Evolutionary conservation across 2,888 invertebrate species (phyloP).

Genomic region (Oligia fasciuncula): DNA sequence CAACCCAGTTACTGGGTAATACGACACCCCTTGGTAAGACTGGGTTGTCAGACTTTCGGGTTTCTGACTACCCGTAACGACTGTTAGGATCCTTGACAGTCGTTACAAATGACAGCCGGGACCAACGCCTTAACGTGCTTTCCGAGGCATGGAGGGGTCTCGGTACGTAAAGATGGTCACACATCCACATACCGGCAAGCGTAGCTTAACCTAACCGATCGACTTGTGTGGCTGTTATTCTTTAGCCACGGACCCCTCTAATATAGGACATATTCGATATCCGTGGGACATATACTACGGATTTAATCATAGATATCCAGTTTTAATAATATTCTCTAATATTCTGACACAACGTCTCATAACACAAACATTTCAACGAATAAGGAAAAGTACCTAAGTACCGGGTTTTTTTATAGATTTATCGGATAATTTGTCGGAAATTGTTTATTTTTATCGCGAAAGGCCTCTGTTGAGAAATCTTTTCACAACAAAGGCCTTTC

Average conservation of each 20-base stretch:
- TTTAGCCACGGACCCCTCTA: too few species aligned
- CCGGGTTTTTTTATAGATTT: not conserved
- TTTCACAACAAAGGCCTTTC: too few species aligned
- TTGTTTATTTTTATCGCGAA: slow-evolving; percentile 2
- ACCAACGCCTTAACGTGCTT: not conserved
- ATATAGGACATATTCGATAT: too few species aligned
- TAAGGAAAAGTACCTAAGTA: not conserved
- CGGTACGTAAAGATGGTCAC: not conserved
- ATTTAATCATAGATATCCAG: not conserved
- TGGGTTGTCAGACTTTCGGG: not conserved
- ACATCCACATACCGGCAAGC: not conserved
- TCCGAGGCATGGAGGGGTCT: not conserved
- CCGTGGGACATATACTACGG: not conserved
- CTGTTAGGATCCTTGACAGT: not conserved
- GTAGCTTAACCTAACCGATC: not conserved
- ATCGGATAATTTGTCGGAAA: not conserved
- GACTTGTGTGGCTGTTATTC: not conserved
- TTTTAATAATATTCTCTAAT: slow-evolving; percentile 1
- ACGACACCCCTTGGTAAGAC: not conserved
- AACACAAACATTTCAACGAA: not conserved
- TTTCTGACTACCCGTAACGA: not conserved
- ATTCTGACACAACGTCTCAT: not conserved
- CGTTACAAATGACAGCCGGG: not conserved
- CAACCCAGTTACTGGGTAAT: not conserved
- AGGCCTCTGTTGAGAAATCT: not conserved